Evolutionary conservation across 2,797 vertebrate species (phyloP).

Genomic region (Peromyscus aztecus): DNA sequence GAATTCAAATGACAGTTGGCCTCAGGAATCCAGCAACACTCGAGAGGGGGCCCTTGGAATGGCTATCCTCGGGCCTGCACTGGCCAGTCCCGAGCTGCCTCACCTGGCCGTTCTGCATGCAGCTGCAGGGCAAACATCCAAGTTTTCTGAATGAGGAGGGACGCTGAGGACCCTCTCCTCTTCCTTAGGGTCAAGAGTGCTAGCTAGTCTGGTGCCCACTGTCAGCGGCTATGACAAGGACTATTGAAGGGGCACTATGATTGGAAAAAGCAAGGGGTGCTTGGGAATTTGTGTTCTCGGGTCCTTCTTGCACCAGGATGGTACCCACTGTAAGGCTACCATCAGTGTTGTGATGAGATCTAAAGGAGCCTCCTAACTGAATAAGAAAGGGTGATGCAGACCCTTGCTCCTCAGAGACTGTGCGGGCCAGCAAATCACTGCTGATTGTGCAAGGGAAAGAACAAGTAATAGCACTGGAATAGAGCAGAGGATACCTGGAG

Average conservation of each 20-base stretch:
- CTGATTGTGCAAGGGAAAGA: too few relatives aligned
- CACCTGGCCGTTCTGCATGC: neutral
- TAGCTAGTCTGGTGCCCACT: neutral
- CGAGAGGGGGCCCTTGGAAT: fast-evolving
- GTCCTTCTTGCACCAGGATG: neutral
- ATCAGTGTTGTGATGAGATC: neutral
- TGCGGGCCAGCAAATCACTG: neutral
- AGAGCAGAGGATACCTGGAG: too few relatives aligned
- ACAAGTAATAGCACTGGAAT: too few relatives aligned
- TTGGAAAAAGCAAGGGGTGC: neutral
- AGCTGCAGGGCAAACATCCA: neutral
- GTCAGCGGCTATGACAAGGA: too few relatives aligned
- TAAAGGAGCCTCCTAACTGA: neutral
- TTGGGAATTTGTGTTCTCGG: neutral
- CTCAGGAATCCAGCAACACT: neutral
- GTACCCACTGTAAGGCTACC: fast-evolving
- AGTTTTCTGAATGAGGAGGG: neutral
- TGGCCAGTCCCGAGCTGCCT: neutral
- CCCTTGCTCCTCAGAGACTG: neutral
- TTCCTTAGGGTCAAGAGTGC: neutral
- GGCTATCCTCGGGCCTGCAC: neutral
- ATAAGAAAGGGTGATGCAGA: neutral
- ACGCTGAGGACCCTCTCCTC: neutral
- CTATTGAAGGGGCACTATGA: too few relatives aligned
- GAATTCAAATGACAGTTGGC: too few relatives aligned